Evolutionary conservation across 2,113 vertebrate genomes (phyloP).

Genomic region (Zosterops japonicus): DNA sequence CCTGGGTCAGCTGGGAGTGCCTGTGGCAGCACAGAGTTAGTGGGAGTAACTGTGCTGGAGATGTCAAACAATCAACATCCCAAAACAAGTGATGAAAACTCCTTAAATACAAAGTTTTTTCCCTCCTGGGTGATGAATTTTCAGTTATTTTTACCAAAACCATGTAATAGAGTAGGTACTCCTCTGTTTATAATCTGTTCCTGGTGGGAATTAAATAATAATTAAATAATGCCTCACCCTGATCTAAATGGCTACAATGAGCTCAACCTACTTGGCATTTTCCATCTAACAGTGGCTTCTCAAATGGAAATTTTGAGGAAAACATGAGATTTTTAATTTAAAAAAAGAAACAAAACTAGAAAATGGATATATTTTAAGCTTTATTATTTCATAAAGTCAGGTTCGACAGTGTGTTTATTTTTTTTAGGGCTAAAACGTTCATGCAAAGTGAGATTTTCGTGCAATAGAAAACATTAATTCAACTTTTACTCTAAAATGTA

Average conservation of each 20-base stretch:
- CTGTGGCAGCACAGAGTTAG: constrained; percentile 74
- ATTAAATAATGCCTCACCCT: not conserved
- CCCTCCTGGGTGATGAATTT: not conserved
- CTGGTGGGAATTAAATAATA: not conserved
- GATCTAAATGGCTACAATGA: not conserved
- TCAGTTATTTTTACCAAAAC: not conserved
- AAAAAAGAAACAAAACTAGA: not conserved
- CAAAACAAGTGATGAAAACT: not conserved
- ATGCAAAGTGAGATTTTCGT: accelerated
- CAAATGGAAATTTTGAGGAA: not conserved
- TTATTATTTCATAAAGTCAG: not conserved
- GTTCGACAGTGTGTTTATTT: accelerated
- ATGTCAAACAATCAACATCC: not conserved
- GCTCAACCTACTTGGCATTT: not conserved
- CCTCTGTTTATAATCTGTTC: not conserved
- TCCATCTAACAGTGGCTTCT: not conserved
- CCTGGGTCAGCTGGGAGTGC: not conserved
- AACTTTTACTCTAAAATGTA: not conserved
- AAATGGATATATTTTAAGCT: not conserved
- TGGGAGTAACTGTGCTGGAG: constrained; percentile 57
- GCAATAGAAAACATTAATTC: not conserved
- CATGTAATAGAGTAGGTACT: accelerated
- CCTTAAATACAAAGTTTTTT: not conserved
- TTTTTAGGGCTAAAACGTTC: not conserved
- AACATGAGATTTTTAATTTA: not conserved